These are phyloP conservation scores for Strix aluco DNA, from an alignment of 2,113 vertebrate genomes.

Conservation along the genomic window DNA sequence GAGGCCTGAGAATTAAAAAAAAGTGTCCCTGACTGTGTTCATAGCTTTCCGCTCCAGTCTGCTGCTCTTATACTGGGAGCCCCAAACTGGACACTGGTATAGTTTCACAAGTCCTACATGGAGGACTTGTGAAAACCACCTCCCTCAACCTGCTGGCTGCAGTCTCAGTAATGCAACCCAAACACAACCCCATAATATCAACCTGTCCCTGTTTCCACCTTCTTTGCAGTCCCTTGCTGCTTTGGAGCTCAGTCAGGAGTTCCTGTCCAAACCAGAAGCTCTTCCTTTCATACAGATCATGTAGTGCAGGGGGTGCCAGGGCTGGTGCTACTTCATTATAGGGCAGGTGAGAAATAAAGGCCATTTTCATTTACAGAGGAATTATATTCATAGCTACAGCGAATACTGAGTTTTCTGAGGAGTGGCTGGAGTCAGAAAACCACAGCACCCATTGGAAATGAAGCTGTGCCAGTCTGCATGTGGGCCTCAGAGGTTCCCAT, in stretches of 20 bases:
- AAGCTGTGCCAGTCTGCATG: background rate
- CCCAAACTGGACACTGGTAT: accelerated
- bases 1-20: background rate
- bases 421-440: background rate
- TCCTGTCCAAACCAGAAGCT: background rate
- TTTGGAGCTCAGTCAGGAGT: background rate
- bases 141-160: background rate
- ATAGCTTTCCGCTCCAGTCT: background rate
- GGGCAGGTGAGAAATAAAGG: background rate
- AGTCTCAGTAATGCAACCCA: background rate
- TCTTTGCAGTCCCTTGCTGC: background rate
- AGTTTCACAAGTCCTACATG: background rate
- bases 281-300: background rate
- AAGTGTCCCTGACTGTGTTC: background rate
- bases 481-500: background rate
- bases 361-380: background rate
- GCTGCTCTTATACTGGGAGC: background rate
- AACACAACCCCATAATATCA: background rate
- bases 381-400: background rate
- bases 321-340: background rate
- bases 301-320: background rate
- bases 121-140: background rate
- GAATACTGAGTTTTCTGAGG: background rate
- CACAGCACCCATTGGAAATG: accelerated
- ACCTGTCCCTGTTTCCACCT: background rate